Percentiles rank a stretch among this genome's conserved stretches.
These are phyloP conservation scores for Resseliella maxima DNA, from an alignment of 2,888 invertebrate genomes.

Conservation along the genomic window DNA sequence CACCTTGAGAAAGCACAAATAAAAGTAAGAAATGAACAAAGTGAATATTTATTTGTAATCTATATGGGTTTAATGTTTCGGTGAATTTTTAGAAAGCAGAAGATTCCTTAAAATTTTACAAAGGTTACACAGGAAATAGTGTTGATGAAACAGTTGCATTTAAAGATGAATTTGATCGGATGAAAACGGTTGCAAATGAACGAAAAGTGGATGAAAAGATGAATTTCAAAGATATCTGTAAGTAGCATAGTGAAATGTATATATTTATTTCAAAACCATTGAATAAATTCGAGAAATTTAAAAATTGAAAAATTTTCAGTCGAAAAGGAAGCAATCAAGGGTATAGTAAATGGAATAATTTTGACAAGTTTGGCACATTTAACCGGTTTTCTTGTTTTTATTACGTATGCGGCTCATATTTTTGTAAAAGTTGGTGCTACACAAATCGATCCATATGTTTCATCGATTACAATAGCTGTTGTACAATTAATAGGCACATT, in stretches of 20 bases:
- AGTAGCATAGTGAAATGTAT: background rate
- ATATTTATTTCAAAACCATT: background rate
- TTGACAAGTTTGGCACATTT: background rate
- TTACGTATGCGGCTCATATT: background rate
- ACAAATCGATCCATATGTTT: background rate
- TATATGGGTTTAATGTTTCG: background rate
- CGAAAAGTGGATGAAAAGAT: background rate
- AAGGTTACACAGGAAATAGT: background rate
- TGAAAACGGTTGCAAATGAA: background rate
- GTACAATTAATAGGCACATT: background rate
- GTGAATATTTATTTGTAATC: no score
- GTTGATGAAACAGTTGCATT: background rate
- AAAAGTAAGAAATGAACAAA: background rate
- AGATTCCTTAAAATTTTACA: background rate
- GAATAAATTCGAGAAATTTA: background rate
- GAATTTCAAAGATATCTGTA: background rate
- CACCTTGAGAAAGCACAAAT: background rate
- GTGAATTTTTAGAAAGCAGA: background rate
- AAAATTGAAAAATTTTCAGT: background rate
- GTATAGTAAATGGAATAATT: background rate
- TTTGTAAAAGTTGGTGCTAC: background rate
- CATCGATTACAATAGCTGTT: background rate
- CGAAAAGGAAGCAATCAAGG: background rate
- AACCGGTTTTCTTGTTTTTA: background rate
- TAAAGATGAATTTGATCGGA: background rate